Percentiles rank a stretch among this genome's conserved stretches.
Conservation (phyloP, 2,888 invertebrate species). For the Neria commutata region DNA sequence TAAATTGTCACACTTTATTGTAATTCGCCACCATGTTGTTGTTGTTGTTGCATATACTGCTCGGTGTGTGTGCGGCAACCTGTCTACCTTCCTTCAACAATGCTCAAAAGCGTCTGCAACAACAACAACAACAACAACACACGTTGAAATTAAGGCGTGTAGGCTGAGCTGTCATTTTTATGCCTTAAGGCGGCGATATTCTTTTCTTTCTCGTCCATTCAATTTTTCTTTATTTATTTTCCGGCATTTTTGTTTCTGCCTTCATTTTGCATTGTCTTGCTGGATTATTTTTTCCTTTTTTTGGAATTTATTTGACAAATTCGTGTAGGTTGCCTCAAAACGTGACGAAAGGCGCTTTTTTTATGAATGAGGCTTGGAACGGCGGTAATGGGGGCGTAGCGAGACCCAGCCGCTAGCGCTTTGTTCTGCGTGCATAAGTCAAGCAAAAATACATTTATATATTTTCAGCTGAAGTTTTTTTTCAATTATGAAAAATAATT, state of each 20-base stretch:
- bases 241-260: background rate
- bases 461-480: too few relatives aligned
- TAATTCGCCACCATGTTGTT: background rate
- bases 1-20: conserved; percentile 28
- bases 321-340: conserved; percentile 40
- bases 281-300: conserved; percentile 24
- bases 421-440: too few relatives aligned
- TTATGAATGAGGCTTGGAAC: too few relatives aligned
- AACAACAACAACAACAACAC: conserved; percentile 6
- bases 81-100: too few relatives aligned
- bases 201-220: background rate
- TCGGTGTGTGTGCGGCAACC: too few relatives aligned
- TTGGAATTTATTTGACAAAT: conserved; percentile 45
- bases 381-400: too few relatives aligned
- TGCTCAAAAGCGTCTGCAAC: background rate
- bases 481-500: too few relatives aligned
- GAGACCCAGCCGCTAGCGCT: too few relatives aligned
- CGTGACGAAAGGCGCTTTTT: conserved; percentile 49
- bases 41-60: background rate
- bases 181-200: background rate
- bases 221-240: background rate
- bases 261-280: background rate
- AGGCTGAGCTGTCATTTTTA: background rate
- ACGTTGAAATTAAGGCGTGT: conserved; percentile 1
- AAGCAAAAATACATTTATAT: too few relatives aligned